A percentile compares a stretch with the other conserved stretches of the same genome.
Evolutionary conservation across 2,888 invertebrate species (phyloP).

Genomic region (Papilio elwesi): DNA sequence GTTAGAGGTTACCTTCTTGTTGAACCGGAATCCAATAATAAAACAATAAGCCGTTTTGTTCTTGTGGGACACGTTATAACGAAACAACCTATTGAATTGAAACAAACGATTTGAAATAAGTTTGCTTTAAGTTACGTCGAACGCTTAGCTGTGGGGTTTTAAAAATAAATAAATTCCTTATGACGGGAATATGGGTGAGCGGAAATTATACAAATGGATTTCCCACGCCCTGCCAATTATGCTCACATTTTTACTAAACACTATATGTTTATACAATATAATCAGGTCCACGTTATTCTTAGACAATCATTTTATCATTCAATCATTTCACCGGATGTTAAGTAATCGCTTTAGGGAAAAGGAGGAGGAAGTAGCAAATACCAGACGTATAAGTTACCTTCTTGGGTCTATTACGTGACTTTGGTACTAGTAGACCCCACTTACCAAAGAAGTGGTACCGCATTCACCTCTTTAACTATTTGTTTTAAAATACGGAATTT

Average conservation of each 20-base stretch:
- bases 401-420: too few species aligned
- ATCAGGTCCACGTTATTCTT: too few species aligned
- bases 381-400: too few species aligned
- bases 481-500: too few species aligned
- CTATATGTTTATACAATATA: neutral
- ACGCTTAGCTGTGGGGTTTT: neutral
- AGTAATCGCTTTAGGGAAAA: too few species aligned
- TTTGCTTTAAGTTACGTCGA: conserved; percentile 12
- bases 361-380: too few species aligned
- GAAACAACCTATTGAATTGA: neutral
- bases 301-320: too few species aligned
- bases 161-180: conserved; percentile 4
- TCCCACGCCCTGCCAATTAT: neutral
- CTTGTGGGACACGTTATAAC: neutral
- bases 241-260: neutral
- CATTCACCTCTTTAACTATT: too few species aligned
- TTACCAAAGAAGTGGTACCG: too few species aligned
- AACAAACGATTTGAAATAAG: conserved; percentile 11
- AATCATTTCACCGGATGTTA: too few species aligned
- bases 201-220: neutral
- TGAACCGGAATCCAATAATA: conserved; percentile 33
- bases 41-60: conserved; percentile 24
- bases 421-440: too few species aligned
- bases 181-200: neutral
- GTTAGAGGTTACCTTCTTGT: neutral